Evolutionary conservation across 2,888 invertebrate species (phyloP).

Genomic region (Tiliacea citrago): DNA sequence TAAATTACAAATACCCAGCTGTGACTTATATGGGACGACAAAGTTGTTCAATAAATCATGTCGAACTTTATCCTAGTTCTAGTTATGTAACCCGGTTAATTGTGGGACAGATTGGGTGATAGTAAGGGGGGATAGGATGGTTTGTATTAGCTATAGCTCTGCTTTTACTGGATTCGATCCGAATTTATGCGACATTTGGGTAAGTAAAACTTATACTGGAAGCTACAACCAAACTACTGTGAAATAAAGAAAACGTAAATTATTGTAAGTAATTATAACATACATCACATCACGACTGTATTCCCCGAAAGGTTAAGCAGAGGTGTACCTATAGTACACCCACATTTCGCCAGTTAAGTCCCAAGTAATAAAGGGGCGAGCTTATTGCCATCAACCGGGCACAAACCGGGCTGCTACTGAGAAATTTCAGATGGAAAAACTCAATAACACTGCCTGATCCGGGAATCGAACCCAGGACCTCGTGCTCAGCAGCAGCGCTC

Average conservation of each 20-base stretch:
- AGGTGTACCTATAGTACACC: too few relatives aligned
- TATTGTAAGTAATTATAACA: too few relatives aligned
- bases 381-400: too few relatives aligned
- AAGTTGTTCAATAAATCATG: slow-evolving; percentile 49
- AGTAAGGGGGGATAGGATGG: background rate
- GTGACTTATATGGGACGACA: slow-evolving; percentile 31
- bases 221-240: background rate
- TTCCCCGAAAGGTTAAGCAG: too few relatives aligned
- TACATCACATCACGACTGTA: too few relatives aligned
- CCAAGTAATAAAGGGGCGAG: too few relatives aligned
- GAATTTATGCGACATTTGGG: background rate
- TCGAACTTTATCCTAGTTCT: slow-evolving; percentile 37
- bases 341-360: too few relatives aligned
- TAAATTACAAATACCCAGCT: slow-evolving; percentile 38
- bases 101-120: slow-evolving; percentile 28
- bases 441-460: too few relatives aligned
- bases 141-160: slow-evolving; percentile 13
- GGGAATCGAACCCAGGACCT: too few relatives aligned
- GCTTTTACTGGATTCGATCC: background rate
- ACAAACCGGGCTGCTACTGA: too few relatives aligned
- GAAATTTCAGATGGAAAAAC: too few relatives aligned
- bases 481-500: too few relatives aligned
- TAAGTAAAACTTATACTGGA: background rate
- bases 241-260: background rate
- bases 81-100: slow-evolving; percentile 23